Evolutionary conservation across 2,797 vertebrate genomes (phyloP).

Genomic region (Fringilla coelebs): DNA sequence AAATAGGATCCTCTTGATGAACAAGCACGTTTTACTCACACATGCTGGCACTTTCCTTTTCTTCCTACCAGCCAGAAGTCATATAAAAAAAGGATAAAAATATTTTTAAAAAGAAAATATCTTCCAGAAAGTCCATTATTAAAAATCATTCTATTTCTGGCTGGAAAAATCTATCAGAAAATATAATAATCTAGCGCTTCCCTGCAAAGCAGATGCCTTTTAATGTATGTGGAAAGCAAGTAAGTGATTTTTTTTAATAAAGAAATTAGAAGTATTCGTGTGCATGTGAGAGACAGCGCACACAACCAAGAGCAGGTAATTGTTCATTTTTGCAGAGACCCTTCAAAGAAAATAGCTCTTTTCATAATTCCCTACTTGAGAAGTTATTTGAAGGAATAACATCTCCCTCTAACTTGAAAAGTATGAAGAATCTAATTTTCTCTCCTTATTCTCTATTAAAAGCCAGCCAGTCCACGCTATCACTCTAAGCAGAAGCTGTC

Average conservation of each 20-base stretch:
- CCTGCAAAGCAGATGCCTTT: not conserved
- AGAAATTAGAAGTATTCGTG: not conserved
- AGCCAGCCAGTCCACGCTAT: slow-evolving; percentile 65
- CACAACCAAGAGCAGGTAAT: slow-evolving; percentile 42
- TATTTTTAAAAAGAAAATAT: not conserved
- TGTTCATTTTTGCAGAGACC: slow-evolving; percentile 65
- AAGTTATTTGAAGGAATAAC: slow-evolving; percentile 71
- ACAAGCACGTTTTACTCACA: slow-evolving; percentile 20
- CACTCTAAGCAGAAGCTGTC: slow-evolving; percentile 61
- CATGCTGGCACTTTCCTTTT: not conserved
- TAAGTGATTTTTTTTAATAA: slow-evolving; percentile 40
- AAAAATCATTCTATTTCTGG: slow-evolving; percentile 8
- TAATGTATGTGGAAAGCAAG: slow-evolving; percentile 28
- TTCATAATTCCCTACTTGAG: slow-evolving; percentile 59
- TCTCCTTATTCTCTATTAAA: slow-evolving; percentile 69
- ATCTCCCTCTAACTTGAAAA: slow-evolving; percentile 61
- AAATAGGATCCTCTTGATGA: slow-evolving; percentile 10
- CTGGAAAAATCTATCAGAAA: slow-evolving; percentile 57
- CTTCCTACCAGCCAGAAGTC: not conserved
- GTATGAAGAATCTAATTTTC: slow-evolving; percentile 71
- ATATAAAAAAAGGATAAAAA: not conserved
- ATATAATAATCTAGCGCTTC: slow-evolving; percentile 36
- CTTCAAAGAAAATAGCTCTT: slow-evolving; percentile 69
- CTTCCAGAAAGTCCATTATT: not conserved
- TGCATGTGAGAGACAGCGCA: not conserved